Conservation (phyloP, 2,797 vertebrate genomes). For the Eidolon dupreanum region DNA sequence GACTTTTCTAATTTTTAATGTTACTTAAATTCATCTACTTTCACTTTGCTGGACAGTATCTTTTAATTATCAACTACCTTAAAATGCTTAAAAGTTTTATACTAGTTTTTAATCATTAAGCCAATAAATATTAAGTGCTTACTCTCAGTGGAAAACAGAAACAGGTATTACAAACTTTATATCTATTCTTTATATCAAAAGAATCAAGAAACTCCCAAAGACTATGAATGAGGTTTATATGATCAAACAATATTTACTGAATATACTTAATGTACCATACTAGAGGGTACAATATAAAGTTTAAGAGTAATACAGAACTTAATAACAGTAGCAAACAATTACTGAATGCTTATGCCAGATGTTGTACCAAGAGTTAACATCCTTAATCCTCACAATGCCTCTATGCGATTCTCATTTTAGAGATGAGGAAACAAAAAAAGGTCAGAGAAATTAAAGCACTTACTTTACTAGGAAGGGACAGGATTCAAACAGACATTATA, state of each 20-base stretch:
- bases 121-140: constrained; percentile 24
- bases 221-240: neutral
- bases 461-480: neutral
- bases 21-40: neutral
- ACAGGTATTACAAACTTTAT: neutral
- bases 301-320: constrained; percentile 1
- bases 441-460: neutral
- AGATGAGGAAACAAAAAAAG: neutral
- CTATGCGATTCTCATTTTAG: neutral
- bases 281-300: neutral
- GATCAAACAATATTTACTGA: constrained; percentile 15
- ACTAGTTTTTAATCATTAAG: constrained; percentile 43
- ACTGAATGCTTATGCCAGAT: neutral
- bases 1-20: neutral
- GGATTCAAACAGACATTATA: neutral
- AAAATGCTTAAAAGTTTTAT: constrained; percentile 8
- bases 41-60: neutral
- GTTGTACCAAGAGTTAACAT: neutral
- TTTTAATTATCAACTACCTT: constrained; percentile 42
- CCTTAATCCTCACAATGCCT: neutral
- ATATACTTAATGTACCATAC: neutral
- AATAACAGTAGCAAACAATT: neutral
- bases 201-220: constrained; percentile 34
- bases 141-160: constrained; percentile 25
- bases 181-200: neutral